Evolutionary conservation across 2,888 invertebrate species (phyloP).

Genomic region (Ectemnius cavifrons): DNA sequence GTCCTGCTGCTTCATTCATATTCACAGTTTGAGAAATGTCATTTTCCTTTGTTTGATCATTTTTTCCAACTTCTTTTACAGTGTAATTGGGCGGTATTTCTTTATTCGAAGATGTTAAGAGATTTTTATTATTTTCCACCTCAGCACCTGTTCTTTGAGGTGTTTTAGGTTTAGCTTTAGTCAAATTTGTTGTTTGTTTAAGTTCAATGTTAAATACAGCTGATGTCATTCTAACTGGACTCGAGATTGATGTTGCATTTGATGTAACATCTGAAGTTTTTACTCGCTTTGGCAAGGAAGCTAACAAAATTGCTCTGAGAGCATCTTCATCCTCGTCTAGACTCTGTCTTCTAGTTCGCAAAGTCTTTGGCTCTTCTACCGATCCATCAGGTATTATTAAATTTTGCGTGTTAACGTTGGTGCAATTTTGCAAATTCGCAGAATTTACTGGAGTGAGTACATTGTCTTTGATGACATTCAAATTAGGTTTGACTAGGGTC

Average conservation of each 20-base stretch:
- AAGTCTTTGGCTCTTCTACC: not conserved
- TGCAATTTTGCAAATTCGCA: not conserved
- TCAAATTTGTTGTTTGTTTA: not conserved
- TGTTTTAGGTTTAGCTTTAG: not conserved
- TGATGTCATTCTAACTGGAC: not conserved
- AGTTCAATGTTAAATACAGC: not conserved
- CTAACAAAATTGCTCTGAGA: conserved; percentile 70
- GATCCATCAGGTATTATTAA: not conserved
- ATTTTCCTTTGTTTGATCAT: not conserved
- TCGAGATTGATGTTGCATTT: not conserved
- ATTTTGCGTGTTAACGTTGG: not conserved
- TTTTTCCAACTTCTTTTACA: not conserved
- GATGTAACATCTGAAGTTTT: conserved; percentile 25
- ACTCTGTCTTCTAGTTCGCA: conserved; percentile 62
- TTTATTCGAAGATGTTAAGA: not conserved
- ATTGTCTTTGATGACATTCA: not conserved
- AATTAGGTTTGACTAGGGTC: not conserved
- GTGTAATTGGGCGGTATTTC: not conserved
- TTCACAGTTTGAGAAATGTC: not conserved
- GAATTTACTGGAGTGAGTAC: not conserved
- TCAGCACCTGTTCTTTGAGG: not conserved
- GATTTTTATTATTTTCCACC: not conserved
- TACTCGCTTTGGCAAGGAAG: conserved; percentile 69
- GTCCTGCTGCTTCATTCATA: not conserved
- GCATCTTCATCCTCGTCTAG: conserved; percentile 74